A percentile compares a stretch with the other conserved stretches of the same genome.
Conservation (phyloP, 2,888 invertebrate genomes). For the Micoletzkya japonica region DNA sequence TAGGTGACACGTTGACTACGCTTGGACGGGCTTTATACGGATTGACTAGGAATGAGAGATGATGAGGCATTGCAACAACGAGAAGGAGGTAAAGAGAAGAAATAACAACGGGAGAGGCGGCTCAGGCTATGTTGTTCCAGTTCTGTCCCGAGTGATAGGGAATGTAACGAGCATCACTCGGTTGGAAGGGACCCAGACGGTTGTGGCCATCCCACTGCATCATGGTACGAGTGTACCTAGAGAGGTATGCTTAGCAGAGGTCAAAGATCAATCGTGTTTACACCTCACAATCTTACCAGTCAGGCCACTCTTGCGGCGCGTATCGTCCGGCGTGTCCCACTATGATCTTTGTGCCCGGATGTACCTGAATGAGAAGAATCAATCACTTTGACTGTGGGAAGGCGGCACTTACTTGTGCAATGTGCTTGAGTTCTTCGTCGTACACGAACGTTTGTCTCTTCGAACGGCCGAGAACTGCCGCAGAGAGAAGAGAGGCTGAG, state of each 20-base stretch:
- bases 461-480: conserved; percentile 24
- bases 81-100: neutral
- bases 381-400: neutral
- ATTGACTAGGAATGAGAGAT: conserved; percentile 29
- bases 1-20: neutral
- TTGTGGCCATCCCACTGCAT: conserved; percentile 49
- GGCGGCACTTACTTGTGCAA: conserved; percentile 34
- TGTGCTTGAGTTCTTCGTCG: conserved; percentile 41
- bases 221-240: conserved; percentile 51
- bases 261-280: too few species aligned
- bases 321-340: conserved; percentile 39
- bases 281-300: too few species aligned
- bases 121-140: conserved; percentile 24
- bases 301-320: conserved; percentile 51
- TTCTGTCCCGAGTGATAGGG: conserved; percentile 23
- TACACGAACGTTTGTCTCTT: conserved; percentile 48
- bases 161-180: conserved; percentile 38
- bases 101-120: neutral
- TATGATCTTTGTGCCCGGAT: conserved; percentile 28
- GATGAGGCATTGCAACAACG: conserved; percentile 24
- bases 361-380: conserved; percentile 11
- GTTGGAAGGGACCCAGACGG: conserved; percentile 42
- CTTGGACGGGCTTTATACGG: too few species aligned
- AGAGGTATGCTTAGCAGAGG: too few species aligned
- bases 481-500: neutral